A percentile compares a stretch with the other conserved stretches of the same genome.
Evolutionary conservation across 2,888 invertebrate species (phyloP).

Genomic region (Mantis religiosa): DNA sequence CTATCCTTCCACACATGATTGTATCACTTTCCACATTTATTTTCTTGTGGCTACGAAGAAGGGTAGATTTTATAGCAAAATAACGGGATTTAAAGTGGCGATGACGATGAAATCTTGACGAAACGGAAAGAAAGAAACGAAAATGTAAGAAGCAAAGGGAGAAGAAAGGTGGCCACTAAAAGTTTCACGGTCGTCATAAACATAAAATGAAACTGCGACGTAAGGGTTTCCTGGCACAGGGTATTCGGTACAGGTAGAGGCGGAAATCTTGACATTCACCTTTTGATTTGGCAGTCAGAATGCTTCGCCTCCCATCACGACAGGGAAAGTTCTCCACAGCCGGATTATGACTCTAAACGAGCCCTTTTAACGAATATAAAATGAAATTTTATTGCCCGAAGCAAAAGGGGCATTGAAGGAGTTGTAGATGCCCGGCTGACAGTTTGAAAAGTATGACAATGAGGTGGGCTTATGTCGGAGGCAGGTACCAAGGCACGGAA

Average conservation of each 20-base stretch:
- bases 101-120: constrained; percentile 1
- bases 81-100: constrained; percentile 23
- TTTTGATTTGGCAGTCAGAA: constrained; percentile 10
- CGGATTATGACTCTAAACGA: constrained; percentile 4
- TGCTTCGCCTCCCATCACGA: neutral
- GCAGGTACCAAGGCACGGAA: neutral
- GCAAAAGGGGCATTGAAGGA: neutral
- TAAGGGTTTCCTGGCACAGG: neutral
- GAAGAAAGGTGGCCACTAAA: constrained; percentile 20
- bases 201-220: constrained; percentile 1
- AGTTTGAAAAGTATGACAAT: neutral
- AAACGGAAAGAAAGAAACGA: neutral
- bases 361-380: constrained; percentile 11
- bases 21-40: neutral
- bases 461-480: neutral
- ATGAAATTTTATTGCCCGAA: constrained; percentile 1
- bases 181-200: constrained; percentile 16
- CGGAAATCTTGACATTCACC: constrained; percentile 5
- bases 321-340: neutral
- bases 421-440: neutral
- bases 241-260: constrained; percentile 3
- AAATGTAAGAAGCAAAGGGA: neutral
- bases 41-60: neutral
- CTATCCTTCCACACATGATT: neutral
- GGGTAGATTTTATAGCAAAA: constrained; percentile 10